phyloP scores from a whole-genome alignment of 23 tunicate genomes.

The Aplidium turbinatum region DNA sequence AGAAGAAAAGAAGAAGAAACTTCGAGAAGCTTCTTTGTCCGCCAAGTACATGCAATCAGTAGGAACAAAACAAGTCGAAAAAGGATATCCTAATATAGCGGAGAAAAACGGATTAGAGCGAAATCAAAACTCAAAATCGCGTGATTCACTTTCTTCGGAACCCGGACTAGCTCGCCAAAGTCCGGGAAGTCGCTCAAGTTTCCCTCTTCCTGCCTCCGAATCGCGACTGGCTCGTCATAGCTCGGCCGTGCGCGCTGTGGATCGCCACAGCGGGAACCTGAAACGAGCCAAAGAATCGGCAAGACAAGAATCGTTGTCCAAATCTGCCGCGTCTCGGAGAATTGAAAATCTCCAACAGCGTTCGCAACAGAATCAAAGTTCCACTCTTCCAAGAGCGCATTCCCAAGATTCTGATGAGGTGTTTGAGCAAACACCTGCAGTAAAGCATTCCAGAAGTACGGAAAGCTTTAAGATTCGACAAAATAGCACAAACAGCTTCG shows the following conservation, averaged over 20 bases:
- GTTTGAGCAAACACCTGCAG: not conserved
- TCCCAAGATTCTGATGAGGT: too few relatives aligned
- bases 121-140: not conserved
- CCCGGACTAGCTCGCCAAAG: slow-evolving; percentile 46
- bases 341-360: slow-evolving; percentile 10
- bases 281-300: slow-evolving; percentile 44
- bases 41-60: slow-evolving; percentile 12
- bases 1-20: not conserved
- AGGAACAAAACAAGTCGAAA: not conserved
- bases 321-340: slow-evolving; percentile 37
- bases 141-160: slow-evolving; percentile 37
- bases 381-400: slow-evolving; percentile 43
- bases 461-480: not conserved
- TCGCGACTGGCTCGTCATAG: slow-evolving; percentile 66
- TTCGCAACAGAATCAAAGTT: slow-evolving; percentile 21
- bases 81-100: not conserved
- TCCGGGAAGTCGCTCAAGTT: slow-evolving; percentile 54
- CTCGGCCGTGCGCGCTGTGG: slow-evolving; percentile 75
- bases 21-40: not conserved
- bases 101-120: not conserved
- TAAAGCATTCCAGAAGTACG: not conserved
- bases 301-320: slow-evolving; percentile 3
- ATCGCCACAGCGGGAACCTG: slow-evolving; percentile 63
- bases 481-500: not conserved
- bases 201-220: slow-evolving; percentile 49